Percentiles rank a stretch among this genome's conserved stretches.
These are phyloP conservation scores for Pilophorus perplexus DNA, from an alignment of 2,888 invertebrate genomes.

Conservation along the genomic window DNA sequence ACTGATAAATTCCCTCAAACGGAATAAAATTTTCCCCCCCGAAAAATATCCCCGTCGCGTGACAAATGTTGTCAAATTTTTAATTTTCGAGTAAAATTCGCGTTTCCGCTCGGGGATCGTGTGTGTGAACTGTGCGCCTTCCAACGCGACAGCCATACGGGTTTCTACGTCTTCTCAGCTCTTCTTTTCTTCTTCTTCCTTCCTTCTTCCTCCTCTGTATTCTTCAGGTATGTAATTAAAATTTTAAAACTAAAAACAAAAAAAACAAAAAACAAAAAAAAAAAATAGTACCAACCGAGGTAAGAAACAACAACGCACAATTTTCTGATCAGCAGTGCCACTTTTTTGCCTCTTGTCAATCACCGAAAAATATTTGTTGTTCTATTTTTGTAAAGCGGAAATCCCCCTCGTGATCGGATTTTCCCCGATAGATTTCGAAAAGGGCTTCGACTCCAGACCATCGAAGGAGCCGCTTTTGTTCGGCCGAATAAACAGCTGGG, in stretches of 20 bases:
- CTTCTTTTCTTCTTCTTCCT: slow-evolving; percentile 5
- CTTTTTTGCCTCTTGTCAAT: too few species aligned
- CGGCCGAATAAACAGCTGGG: too few species aligned
- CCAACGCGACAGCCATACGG: not conserved
- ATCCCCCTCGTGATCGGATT: too few species aligned
- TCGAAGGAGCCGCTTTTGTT: too few species aligned
- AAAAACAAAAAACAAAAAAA: too few species aligned
- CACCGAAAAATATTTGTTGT: too few species aligned
- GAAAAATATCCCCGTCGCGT: not conserved
- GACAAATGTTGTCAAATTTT: not conserved
- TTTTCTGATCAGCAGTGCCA: too few species aligned
- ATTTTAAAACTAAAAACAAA: not conserved
- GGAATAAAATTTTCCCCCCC: not conserved
- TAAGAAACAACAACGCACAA: too few species aligned
- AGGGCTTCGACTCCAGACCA: too few species aligned
- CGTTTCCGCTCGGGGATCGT: not conserved
- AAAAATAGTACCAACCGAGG: too few species aligned
- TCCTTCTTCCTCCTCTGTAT: slow-evolving; percentile 12
- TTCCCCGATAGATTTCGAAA: too few species aligned
- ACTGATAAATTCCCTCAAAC: not conserved
- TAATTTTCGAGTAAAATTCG: not conserved
- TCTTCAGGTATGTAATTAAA: slow-evolving; percentile 7
- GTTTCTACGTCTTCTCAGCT: not conserved
- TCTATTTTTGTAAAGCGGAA: too few species aligned
- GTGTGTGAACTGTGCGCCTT: not conserved